These are phyloP conservation scores for Esox niger DNA, from an alignment of 2,113 vertebrate species.

Conservation along the genomic window DNA sequence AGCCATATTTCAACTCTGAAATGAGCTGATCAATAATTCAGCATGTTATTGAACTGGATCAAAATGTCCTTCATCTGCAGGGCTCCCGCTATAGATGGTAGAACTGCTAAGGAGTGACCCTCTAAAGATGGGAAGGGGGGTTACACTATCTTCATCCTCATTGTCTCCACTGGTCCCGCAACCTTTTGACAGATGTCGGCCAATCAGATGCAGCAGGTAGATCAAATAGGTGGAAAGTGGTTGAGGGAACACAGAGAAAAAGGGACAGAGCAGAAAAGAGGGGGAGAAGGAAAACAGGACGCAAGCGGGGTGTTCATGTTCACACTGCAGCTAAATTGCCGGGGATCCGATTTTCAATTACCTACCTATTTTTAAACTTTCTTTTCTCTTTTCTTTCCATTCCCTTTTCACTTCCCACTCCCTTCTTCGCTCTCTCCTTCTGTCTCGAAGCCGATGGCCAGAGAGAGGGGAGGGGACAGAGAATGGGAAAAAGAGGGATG, in stretches of 20 bases:
- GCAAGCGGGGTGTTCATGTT: conserved; percentile 8
- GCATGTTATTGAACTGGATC: conserved; percentile 56
- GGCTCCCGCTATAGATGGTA: conserved; percentile 41
- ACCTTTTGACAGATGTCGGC: not conserved
- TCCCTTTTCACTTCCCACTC: not conserved
- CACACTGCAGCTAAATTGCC: conserved; percentile 20
- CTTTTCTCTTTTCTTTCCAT: conserved; percentile 17
- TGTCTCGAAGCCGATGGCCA: not conserved
- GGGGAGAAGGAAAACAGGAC: not conserved
- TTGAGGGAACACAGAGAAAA: not conserved
- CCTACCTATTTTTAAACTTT: conserved; percentile 25
- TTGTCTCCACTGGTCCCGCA: not conserved
- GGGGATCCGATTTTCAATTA: conserved; percentile 39
- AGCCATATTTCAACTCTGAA: conserved; percentile 63
- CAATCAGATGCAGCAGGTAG: conserved; percentile 1
- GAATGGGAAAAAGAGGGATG: conserved; percentile 15
- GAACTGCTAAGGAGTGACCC: conserved; percentile 38
- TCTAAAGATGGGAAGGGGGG: not conserved
- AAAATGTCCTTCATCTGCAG: conserved; percentile 62
- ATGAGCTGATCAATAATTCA: conserved; percentile 74
- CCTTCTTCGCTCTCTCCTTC: not conserved
- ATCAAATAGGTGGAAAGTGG: conserved; percentile 11
- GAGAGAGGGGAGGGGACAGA: conserved; percentile 2
- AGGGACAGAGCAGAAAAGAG: not conserved
- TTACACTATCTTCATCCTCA: not conserved